Base-by-base conservation (phyloP, 2,113 vertebrate genomes). In the Dendrocopos noguchii region DNA sequence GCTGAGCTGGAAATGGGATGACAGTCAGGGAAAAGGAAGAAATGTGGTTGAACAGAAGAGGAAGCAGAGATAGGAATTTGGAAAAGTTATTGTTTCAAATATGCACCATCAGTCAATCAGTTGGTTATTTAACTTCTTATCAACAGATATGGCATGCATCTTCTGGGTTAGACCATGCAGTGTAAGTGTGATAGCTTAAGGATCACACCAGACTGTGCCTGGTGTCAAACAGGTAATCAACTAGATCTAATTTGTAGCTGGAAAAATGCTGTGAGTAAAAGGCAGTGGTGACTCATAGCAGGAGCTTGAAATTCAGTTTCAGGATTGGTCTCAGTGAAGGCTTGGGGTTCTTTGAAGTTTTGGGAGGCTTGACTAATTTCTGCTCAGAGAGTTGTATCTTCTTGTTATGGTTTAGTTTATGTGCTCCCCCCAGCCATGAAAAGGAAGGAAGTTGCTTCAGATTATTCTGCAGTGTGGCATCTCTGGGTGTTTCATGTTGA, bases 311-410 rank as follows among this genome's bases (percentile, higher is more conserved):
- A 61, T 73, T 79, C 55, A 77, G 3, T 31, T 80, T 89, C 44
- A 71, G 2, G 50, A 16, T 70, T 31, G 4, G 6, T 50, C 34
- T 60, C 27, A 77, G 1, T 0, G 0, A 28, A 61, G 8, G 3
- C 18, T 80, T 3, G 0, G 2, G 53, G 6, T 46, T 83, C 31
- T 34, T 55, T 50, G 39, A 68, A 57, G 5, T 67, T 82, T 52
- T 86, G 34, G 9, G 34, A 31, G 10, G 55, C 19, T 19, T 66
- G n/a, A 15, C 5, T 6, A 12, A 3, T 66, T 70, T 55, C 59
- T 73, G 14, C 15, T 86, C 46, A n/a, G 39, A 21, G 15, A 81
- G 55, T 50, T 55, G 8, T 13, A 14, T 68, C 57, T 88, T 65
- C 27, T 90, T 34, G 33, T 31, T 66, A 24, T 24, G 21, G 8